A percentile compares a stretch with the other conserved stretches of the same genome.
Conservation (phyloP, 2,888 invertebrate species). For the Dorcus parallelipipedus region DNA sequence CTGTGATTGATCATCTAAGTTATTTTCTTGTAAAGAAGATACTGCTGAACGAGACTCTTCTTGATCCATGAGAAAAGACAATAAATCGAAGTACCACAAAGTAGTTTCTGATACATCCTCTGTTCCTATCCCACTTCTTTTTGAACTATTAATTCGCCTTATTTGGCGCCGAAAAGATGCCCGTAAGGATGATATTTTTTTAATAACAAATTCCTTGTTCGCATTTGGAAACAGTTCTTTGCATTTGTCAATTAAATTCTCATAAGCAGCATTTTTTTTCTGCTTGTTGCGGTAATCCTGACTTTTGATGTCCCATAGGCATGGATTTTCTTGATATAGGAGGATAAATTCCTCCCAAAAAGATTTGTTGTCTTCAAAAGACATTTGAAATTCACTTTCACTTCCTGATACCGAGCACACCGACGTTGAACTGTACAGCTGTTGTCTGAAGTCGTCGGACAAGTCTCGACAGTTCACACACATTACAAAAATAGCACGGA, state of each 20-base stretch:
- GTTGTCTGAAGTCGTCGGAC: neutral
- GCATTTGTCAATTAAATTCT: slow-evolving; percentile 2
- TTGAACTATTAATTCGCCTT: slow-evolving; percentile 1
- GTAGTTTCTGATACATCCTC: slow-evolving; percentile 3
- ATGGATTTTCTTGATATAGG: slow-evolving; percentile 1
- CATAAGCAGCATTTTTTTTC: slow-evolving; percentile 2
- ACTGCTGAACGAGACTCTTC: slow-evolving; percentile 4
- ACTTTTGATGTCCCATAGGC: neutral
- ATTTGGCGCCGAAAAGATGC: slow-evolving; percentile 5
- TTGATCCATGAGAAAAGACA: slow-evolving; percentile 6
- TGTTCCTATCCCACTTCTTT: neutral
- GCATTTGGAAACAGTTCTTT: slow-evolving; percentile 8
- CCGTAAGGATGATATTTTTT: slow-evolving; percentile 5
- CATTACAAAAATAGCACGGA: neutral
- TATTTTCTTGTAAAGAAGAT: slow-evolving; percentile 1
- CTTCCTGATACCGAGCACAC: neutral
- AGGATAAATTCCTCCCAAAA: slow-evolving; percentile 4
- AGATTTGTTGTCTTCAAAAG: slow-evolving; percentile 3
- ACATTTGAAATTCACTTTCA: slow-evolving; percentile 1
- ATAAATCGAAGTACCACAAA: slow-evolving; percentile 5
- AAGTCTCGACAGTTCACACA: slow-evolving; percentile 1
- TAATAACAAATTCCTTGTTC: slow-evolving; percentile 7
- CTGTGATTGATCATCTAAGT: neutral
- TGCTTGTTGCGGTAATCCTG: slow-evolving; percentile 2
- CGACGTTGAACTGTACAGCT: too few relatives aligned